Conservation (phyloP, 2,797 vertebrate species). For the Chaetodon trifasciatus region DNA sequence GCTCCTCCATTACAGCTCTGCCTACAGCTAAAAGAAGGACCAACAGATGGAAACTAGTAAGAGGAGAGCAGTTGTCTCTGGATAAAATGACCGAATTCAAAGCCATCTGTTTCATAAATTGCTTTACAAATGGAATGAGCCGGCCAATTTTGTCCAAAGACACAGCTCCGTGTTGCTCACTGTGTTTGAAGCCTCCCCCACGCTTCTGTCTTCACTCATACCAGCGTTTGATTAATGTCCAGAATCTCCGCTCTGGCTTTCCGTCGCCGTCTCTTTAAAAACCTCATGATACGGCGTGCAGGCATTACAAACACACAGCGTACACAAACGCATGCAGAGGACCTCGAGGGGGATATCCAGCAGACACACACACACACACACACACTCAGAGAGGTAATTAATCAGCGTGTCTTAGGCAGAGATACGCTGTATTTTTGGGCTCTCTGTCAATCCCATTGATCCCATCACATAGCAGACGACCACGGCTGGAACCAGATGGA, state of each 20-base stretch:
- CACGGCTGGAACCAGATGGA: constrained; percentile 55
- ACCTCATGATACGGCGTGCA: constrained; percentile 20
- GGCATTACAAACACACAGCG: constrained; percentile 26
- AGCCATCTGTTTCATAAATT: constrained; percentile 75
- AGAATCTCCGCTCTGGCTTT: constrained; percentile 1
- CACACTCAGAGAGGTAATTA: constrained; percentile 45
- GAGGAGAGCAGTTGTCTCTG: constrained; percentile 55
- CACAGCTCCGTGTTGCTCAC: constrained; percentile 41
- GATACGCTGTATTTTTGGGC: constrained; percentile 33
- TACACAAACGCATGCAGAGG: constrained; percentile 32
- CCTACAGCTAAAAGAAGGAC: constrained; percentile 54
- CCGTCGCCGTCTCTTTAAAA: constrained; percentile 28
- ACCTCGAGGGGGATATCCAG: constrained; percentile 12
- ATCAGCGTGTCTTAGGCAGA: constrained; percentile 53
- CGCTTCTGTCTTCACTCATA: constrained; percentile 16
- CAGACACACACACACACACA: neutral
- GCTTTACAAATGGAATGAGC: constrained; percentile 56
- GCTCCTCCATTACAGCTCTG: constrained; percentile 62
- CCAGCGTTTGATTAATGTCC: constrained; percentile 48
- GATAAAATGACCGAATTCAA: constrained; percentile 66
- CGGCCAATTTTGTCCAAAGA: constrained; percentile 53
- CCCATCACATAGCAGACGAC: constrained; percentile 51
- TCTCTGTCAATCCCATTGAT: constrained; percentile 66
- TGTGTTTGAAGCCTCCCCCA: constrained; percentile 41
- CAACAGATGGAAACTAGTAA: constrained; percentile 62